Percentiles rank a stretch among this genome's conserved stretches.
Evolutionary conservation across 2,113 vertebrate genomes (phyloP).

Genomic region (Zeus faber): DNA sequence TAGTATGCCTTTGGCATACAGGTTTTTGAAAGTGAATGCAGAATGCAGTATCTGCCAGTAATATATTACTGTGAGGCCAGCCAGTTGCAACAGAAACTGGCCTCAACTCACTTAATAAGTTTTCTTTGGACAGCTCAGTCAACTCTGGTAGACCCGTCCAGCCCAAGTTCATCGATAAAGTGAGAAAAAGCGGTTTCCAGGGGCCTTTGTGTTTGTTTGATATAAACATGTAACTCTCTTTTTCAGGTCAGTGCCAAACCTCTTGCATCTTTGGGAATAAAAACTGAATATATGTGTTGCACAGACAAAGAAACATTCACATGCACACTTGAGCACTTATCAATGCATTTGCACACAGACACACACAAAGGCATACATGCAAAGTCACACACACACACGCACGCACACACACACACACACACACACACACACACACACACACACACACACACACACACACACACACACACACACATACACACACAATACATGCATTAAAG

Average conservation of each 20-base stretch:
- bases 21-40: no score
- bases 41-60: no score
- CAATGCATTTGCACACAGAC: conserved; percentile 16
- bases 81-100: no score
- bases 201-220: conserved; percentile 11
- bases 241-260: conserved; percentile 14
- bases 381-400: not conserved
- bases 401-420: conserved; percentile 4
- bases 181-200: conserved; percentile 18
- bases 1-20: no score
- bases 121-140: no score
- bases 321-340: no score
- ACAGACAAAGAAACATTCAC: no score
- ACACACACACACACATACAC: conserved; percentile 16
- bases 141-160: no score
- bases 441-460: conserved; percentile 22
- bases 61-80: no score
- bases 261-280: not conserved
- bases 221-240: not conserved
- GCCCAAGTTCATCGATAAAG: conserved; percentile 15
- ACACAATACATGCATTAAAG: not conserved
- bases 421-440: not conserved
- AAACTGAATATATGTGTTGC: not conserved
- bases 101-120: no score
- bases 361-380: not conserved